These are phyloP conservation scores for Cyclophora albipunctata DNA, from an alignment of 2,888 invertebrate species.

Conservation along the genomic window DNA sequence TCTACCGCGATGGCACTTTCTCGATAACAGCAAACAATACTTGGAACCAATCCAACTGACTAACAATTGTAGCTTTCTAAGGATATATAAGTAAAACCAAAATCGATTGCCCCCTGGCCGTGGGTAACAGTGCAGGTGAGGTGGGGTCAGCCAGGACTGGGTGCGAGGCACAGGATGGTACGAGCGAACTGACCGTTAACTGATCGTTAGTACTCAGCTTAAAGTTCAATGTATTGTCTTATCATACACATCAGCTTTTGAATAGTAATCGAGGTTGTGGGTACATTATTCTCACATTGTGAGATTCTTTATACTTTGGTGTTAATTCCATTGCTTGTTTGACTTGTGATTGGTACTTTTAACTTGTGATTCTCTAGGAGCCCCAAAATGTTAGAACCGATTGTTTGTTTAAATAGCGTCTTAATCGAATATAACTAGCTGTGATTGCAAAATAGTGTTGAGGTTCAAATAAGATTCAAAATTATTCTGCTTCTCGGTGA, in stretches of 20 bases:
- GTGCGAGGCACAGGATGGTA: conserved; percentile 20
- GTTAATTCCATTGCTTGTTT: no score
- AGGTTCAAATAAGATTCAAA: no score
- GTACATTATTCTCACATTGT: neutral
- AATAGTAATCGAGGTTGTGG: neutral
- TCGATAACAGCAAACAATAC: conserved; percentile 21
- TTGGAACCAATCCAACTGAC: conserved; percentile 28
- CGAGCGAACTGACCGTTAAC: conserved; percentile 24
- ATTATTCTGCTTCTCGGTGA: no score
- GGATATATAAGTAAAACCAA: conserved; percentile 15
- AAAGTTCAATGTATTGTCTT: conserved; percentile 34
- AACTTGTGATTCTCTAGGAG: no score
- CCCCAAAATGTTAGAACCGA: no score
- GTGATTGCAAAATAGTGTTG: no score
- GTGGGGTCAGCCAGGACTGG: conserved; percentile 22
- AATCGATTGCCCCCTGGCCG: conserved; percentile 14
- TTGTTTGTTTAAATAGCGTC: no score
- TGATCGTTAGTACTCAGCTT: conserved; percentile 25
- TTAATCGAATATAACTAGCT: no score
- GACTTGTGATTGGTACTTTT: no score
- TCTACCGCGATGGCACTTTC: conserved; percentile 17
- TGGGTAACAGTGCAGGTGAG: conserved; percentile 10
- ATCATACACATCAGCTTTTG: neutral
- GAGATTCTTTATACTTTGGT: neutral
- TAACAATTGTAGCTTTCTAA: conserved; percentile 25